Evolutionary conservation across 2,888 invertebrate genomes (phyloP), one percentile per base, ranked within the genome.

Genomic region (Lapara coniferarum): DNA sequence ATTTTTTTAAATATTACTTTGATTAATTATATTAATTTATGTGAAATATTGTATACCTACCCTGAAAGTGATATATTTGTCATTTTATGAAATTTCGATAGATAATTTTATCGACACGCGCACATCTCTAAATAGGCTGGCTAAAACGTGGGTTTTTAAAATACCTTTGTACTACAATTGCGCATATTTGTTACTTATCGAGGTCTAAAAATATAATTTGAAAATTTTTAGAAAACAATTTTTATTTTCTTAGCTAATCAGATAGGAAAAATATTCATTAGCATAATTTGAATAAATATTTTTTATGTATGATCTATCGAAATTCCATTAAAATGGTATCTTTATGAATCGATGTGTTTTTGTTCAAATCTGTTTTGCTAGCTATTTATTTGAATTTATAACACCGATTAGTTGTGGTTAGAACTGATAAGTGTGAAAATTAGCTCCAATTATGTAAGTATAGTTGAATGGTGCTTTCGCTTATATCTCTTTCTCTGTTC

Each of bases 381-480:
- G 16, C 7, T 44, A 46, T 16, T 59, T 59, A 46, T 59, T 59
- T 16, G 10, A 46, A 44, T 16, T 59, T 19, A 59, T 46, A 59
- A 59, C 16, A 53, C 53, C n/a, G 53, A 53, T 16, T 53, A 16
- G 8, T 16, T 53, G 16, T 0, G 14, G 14, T 46, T 46, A 59
- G 2, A 1, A 16, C 46, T 63, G 6, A 56, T 19, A 63, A 63
- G 46, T 46, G 63, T 63, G 10, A 10, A 37, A 63, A 13, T 49
- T 49, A 63, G 49, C 49, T 19, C 63, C 19, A 56, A 44, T 46
- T 10, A 67, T 55, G 57, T 30, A 46, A 52, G 71, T 71, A 73
- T 52, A 66, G 66, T 72, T 72, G 72, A 73, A 79, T 74, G 79
- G 79, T 79, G 78, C 78, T 79, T 78, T 73, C 66, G 77, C 79